Evolutionary conservation across 2,888 invertebrate species (phyloP), one percentile per base, ranked within the genome.

Genomic region (Synanthedon andrenaeformis): DNA sequence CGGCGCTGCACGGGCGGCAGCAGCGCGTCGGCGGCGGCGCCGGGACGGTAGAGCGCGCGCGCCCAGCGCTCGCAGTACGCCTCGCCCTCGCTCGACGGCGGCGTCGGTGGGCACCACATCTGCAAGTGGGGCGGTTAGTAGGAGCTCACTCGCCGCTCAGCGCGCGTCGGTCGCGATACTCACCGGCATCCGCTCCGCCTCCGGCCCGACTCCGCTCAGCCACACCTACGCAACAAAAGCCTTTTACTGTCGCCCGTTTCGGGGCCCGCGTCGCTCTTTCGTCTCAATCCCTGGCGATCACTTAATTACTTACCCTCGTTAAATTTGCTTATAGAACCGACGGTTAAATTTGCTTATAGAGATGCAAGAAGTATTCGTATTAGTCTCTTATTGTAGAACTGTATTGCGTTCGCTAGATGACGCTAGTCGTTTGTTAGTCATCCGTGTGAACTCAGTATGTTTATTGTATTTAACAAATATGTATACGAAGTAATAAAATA

Each of bases 91-190:
- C 95, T 95, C 75, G 94, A 93, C 11, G 98, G 98, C 56, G 98
- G 98, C 17, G 98, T 98, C 55, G 98, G 98, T 54, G 98, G 98
- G 64, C 95, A 93, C 98, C 98, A 99, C 90, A 96, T 92, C 97
- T 98, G 81, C 64, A 69, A 62, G 53, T 52, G 17, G 19, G 58
- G 23, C 57, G 53, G 23, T 23, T 23, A 23, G 23, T 23, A 23
- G 51, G 57, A 35, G n/a, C 5, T 23, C 23, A 23, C 23, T 23
- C 23, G 23, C 23, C 23, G 5, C 23, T 23, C 19, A 28, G 50
- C 12, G 53, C 13, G n/a, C 14, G 28, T 14, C 10, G 14, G 14
- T 10, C 49, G 19, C 13, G 45, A 45, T 77, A 91, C 94, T 93
- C 89, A 95, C 94, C 89, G 95, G 94, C 94, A 94, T 94, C 70